Evolutionary conservation across 2,797 vertebrate genomes (phyloP).

Genomic region (Heterohyrax brucei): DNA sequence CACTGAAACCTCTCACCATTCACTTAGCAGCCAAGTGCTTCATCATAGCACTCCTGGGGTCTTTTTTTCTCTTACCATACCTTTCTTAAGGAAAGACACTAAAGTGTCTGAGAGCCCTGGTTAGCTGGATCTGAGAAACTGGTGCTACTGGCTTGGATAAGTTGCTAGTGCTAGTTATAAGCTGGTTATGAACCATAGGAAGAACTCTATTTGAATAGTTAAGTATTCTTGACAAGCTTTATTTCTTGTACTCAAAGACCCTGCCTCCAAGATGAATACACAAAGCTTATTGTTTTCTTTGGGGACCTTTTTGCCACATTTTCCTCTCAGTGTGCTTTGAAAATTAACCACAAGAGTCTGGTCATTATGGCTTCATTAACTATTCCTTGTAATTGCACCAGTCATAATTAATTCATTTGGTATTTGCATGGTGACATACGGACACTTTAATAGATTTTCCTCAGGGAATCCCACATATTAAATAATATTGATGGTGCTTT

Average conservation of each 20-base stretch:
- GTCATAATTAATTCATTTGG: conserved; percentile 84
- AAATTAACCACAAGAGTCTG: conserved; percentile 80
- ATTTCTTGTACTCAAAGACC: background rate
- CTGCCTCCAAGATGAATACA: conserved; percentile 70
- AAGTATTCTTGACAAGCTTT: background rate
- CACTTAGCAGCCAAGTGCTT: background rate
- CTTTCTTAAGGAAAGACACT: background rate
- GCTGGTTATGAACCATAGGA: background rate
- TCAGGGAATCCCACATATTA: conserved; percentile 77
- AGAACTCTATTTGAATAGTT: background rate
- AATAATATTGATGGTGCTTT: conserved; percentile 75
- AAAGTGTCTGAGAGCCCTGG: background rate
- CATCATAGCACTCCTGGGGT: background rate
- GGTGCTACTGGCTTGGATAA: background rate
- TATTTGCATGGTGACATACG: conserved; percentile 73
- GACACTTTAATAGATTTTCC: conserved; percentile 82
- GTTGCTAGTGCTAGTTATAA: background rate
- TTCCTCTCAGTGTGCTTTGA: conserved; percentile 78
- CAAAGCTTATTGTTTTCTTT: conserved; percentile 70
- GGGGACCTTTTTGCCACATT: conserved; percentile 52
- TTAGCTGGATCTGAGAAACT: background rate
- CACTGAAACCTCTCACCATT: background rate
- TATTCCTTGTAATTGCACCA: conserved; percentile 75
- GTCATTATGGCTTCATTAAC: conserved; percentile 82
- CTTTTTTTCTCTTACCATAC: background rate